Conservation (phyloP, 1,140 invertebrate genomes). For the Drosophila sucinea region DNA sequence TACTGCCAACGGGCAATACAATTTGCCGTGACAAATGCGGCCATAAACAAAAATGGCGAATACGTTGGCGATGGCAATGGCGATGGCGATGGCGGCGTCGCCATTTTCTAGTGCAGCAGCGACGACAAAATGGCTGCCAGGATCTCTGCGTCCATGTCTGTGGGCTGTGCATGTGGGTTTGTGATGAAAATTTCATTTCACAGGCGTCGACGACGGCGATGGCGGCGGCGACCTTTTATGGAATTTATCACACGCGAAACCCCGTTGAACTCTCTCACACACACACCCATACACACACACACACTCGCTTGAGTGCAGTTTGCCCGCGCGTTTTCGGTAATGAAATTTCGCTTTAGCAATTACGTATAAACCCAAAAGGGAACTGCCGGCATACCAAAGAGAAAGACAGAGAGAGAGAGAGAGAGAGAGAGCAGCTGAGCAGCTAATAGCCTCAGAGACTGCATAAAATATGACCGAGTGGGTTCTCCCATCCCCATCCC, state of each 20-base stretch:
- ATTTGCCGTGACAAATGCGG: conserved; percentile 72
- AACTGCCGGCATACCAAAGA: conserved; percentile 23
- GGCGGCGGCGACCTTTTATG: conserved; percentile 58
- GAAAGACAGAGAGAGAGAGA: conserved; percentile 1
- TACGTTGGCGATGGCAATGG: conserved; percentile 37
- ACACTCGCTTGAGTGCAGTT: conserved; percentile 21
- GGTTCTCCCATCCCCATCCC: neutral
- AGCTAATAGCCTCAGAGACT: conserved; percentile 58
- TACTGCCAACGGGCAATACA: conserved; percentile 59
- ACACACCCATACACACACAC: too few species aligned
- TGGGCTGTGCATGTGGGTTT: conserved; percentile 24
- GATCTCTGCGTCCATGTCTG: conserved; percentile 13
- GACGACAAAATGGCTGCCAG: conserved; percentile 65
- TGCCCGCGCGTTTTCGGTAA: conserved; percentile 53
- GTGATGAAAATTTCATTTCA: conserved; percentile 68
- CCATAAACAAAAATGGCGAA: conserved; percentile 72
- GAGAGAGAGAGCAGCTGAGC: conserved; percentile 20
- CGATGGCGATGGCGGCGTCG: conserved; percentile 9
- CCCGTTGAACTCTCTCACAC: conserved; percentile 24
- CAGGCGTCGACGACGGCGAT: conserved; percentile 38
- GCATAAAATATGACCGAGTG: conserved; percentile 52
- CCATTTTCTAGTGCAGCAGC: conserved; percentile 70
- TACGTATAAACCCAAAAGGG: conserved; percentile 47
- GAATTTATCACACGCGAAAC: conserved; percentile 70
- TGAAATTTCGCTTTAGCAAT: conserved; percentile 71